Evolutionary conservation across 2,113 vertebrate species (phyloP).

Genomic region (Burhinus oedicnemus): DNA sequence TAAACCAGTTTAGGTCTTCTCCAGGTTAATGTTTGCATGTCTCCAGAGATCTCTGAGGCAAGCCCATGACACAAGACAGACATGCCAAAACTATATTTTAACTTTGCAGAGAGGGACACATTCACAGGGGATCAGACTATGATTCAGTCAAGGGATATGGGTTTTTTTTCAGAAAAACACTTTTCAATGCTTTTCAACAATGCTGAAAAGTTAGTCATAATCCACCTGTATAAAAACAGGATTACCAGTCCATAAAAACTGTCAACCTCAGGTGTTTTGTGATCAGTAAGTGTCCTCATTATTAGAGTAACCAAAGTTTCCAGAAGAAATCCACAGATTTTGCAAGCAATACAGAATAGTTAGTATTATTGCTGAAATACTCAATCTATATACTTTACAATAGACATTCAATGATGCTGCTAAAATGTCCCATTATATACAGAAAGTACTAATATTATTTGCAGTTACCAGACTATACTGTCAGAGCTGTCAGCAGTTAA

Average conservation of each 20-base stretch:
- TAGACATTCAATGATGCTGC: not conserved
- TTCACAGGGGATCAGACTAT: not conserved
- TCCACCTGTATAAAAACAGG: not conserved
- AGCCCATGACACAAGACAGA: not conserved
- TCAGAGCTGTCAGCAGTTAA: not conserved
- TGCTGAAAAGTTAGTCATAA: not conserved
- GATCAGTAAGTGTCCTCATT: not conserved
- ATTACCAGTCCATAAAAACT: not conserved
- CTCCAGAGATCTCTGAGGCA: not conserved
- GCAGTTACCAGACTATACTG: not conserved
- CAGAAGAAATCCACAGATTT: not conserved
- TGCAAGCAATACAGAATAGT: not conserved
- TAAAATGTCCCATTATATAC: not conserved
- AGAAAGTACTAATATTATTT: not conserved
- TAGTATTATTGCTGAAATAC: not conserved
- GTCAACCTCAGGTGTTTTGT: not conserved
- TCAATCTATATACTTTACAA: not conserved
- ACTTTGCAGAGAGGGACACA: not conserved
- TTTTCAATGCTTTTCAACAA: not conserved
- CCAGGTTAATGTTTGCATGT: accelerated
- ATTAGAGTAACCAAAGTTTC: not conserved
- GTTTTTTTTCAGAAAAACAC: not conserved
- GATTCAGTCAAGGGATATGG: not conserved
- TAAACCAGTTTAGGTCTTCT: not conserved
- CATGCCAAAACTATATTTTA: not conserved